phyloP scores from a whole-genome alignment of 2,113 vertebrate species.

The Gadus chalcogrammus region DNA sequence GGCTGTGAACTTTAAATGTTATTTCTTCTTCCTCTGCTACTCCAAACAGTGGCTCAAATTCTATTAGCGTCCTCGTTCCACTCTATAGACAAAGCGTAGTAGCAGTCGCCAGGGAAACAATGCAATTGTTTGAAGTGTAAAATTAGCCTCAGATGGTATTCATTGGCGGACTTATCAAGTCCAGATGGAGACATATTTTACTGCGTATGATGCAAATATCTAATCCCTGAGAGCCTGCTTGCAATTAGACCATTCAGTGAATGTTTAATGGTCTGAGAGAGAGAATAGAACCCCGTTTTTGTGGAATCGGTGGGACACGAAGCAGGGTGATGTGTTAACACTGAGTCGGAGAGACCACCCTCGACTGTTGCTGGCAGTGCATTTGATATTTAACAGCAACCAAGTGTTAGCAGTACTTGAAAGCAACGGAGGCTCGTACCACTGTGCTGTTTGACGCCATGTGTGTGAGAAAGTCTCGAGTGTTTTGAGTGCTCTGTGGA shows the following conservation, averaged over 20 bases:
- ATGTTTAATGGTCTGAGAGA: constrained; percentile 60
- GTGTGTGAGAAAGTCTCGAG: constrained; percentile 58
- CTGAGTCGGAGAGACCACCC: constrained; percentile 59
- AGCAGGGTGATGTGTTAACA: constrained; percentile 59
- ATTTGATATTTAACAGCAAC: constrained; percentile 56
- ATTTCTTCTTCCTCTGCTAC: no score
- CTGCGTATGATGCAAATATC: constrained; percentile 61
- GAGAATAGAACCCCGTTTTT: constrained; percentile 27
- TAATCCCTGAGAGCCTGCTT: constrained; percentile 54
- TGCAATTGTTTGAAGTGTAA: constrained; percentile 63
- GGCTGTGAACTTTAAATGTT: no score
- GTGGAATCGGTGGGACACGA: constrained; percentile 52
- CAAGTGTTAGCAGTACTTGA: constrained; percentile 7
- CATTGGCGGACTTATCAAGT: constrained; percentile 52
- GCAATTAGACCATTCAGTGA: constrained; percentile 60
- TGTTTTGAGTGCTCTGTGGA: constrained; percentile 59
- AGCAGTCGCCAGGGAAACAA: constrained; percentile 45
- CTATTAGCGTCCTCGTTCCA: constrained; percentile 29
- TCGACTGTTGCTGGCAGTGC: constrained; percentile 56
- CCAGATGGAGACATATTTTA: constrained; percentile 69
- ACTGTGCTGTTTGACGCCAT: no score
- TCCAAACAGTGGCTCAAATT: constrained; percentile 18
- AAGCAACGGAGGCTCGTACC: no score
- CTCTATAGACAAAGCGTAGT: constrained; percentile 30
- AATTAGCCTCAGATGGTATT: constrained; percentile 61